Evolutionary conservation across 1,140 invertebrate species (phyloP).

Genomic region (Listronotus bonariensis): DNA sequence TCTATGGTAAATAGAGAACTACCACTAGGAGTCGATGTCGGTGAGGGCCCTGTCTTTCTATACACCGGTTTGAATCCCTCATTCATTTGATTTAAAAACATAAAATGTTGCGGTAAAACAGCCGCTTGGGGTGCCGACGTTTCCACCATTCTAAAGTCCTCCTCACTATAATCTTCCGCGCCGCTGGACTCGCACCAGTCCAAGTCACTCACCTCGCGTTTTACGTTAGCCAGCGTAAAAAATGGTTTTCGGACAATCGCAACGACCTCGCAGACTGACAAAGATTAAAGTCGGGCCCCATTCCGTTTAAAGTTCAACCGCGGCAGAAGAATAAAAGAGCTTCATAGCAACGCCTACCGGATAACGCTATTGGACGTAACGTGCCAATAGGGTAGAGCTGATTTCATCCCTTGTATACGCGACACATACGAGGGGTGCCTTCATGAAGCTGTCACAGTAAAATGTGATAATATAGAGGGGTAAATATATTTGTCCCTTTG

Average conservation of each 20-base stretch:
- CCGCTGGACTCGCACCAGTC: constrained; percentile 51
- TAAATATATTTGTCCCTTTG: constrained; percentile 15
- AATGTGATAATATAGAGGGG: constrained; percentile 20
- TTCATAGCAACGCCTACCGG: constrained; percentile 14
- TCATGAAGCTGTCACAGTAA: constrained; percentile 32
- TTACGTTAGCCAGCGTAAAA: constrained; percentile 49
- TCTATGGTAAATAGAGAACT: constrained; percentile 79
- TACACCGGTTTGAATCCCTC: constrained; percentile 52
- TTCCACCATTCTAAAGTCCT: constrained; percentile 53
- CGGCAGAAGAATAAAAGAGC: constrained; percentile 18
- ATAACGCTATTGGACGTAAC: constrained; percentile 11
- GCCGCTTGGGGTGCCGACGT: constrained; percentile 39
- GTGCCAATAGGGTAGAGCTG: constrained; percentile 23
- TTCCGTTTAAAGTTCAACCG: constrained; percentile 17
- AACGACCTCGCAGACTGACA: constrained; percentile 18
- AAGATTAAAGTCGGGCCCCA: constrained; percentile 28
- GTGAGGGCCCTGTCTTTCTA: constrained; percentile 28
- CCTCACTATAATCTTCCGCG: constrained; percentile 47
- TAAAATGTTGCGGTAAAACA: constrained; percentile 43
- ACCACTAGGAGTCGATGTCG: constrained; percentile 59
- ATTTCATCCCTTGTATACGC: constrained; percentile 18
- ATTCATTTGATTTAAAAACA: constrained; percentile 48
- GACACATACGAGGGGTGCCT: constrained; percentile 31
- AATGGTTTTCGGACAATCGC: constrained; percentile 6
- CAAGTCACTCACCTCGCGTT: constrained; percentile 50